Conservation (phyloP, 2,888 invertebrate genomes). For the Deilephila elpenor region DNA sequence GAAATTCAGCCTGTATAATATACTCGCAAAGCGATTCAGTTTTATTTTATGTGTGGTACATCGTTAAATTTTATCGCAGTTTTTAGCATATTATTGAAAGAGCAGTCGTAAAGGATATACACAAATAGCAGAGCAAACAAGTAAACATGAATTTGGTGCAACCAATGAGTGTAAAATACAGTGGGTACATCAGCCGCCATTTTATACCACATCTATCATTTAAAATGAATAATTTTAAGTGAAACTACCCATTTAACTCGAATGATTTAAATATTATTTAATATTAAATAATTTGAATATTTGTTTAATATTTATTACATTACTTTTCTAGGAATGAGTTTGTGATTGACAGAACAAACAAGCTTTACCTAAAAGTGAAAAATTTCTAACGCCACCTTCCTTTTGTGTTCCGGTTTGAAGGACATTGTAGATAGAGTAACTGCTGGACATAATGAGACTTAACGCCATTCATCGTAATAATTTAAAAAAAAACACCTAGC, state of each 20-base stretch:
- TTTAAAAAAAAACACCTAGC: too few relatives aligned
- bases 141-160: slow-evolving; percentile 17
- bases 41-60: slow-evolving; percentile 13
- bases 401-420: too few relatives aligned
- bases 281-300: too few relatives aligned
- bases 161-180: background rate
- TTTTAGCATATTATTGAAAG: slow-evolving; percentile 23
- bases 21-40: background rate
- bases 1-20: background rate
- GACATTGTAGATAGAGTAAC: too few relatives aligned
- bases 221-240: background rate
- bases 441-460: too few relatives aligned
- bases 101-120: slow-evolving; percentile 26
- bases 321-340: too few relatives aligned
- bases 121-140: slow-evolving; percentile 15
- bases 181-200: background rate
- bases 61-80: slow-evolving; percentile 12
- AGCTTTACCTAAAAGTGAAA: too few relatives aligned
- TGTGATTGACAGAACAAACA: too few relatives aligned
- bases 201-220: background rate
- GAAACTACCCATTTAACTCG: background rate
- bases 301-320: too few relatives aligned
- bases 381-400: too few relatives aligned
- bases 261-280: too few relatives aligned
- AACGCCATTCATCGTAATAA: too few relatives aligned